phyloP scores from a whole-genome alignment of 35 echinoderm and acorn worm genomes.

The Stichopus chloronotus region DNA sequence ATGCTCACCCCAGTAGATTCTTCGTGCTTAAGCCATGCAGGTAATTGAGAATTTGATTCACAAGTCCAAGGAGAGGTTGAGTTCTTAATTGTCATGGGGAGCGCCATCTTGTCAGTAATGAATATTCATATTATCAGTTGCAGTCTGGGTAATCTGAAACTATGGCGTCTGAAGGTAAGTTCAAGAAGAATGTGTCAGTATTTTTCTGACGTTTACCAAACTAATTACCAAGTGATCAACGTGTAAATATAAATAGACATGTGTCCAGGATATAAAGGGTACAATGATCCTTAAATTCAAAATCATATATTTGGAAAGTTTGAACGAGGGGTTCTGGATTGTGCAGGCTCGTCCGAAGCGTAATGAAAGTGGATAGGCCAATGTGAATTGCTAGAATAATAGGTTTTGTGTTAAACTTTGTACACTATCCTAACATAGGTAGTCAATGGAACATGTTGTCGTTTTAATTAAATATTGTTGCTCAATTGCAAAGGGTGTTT shows the following conservation, averaged over 20 bases:
- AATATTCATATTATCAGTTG: neutral
- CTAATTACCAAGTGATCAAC: neutral
- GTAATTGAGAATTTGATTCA: constrained; percentile 83
- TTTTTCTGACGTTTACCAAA: neutral
- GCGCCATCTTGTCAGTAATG: constrained; percentile 75
- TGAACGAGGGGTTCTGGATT: constrained; percentile 37
- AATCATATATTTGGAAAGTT: constrained; percentile 24
- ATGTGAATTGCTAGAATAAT: neutral
- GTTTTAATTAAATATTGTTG: neutral
- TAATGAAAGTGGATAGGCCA: constrained; percentile 17
- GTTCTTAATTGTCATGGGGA: constrained; percentile 71
- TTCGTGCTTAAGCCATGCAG: constrained; percentile 81
- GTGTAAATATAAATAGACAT: neutral
- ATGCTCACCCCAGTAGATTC: constrained; percentile 77
- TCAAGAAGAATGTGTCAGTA: neutral
- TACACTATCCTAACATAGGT: neutral
- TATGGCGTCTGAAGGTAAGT: constrained; percentile 40
- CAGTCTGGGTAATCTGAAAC: constrained; percentile 26
- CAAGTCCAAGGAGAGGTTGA: constrained; percentile 59
- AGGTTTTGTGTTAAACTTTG: neutral
- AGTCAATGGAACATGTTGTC: neutral
- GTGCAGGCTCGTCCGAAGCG: constrained; percentile 45
- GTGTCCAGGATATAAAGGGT: neutral
- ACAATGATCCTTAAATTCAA: neutral
- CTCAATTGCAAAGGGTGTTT: neutral